Base-by-base conservation (phyloP, 2,113 vertebrate genomes). In the Taurulus bubalis region DNA sequence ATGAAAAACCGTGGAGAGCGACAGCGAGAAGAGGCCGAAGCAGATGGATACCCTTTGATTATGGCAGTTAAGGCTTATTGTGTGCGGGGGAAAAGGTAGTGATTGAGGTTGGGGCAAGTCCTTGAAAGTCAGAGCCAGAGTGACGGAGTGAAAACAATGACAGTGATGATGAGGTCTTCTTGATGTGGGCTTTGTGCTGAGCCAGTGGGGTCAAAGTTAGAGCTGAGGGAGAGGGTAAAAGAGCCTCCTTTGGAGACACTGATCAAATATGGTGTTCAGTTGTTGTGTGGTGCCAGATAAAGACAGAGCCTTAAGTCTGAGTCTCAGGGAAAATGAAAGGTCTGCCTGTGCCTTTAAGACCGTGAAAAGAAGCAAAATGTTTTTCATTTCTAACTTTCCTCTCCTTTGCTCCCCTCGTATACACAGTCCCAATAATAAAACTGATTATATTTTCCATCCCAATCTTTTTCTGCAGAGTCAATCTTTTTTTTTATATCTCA, bases 111-210 rank as follows among this genome's bases (percentile, higher is more conserved):
- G 69, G 53, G 74, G 79, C 36, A 65, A 77, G 85, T 87, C 79
- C 71, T 89, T 90, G 77, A 81, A 82, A 80, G 85, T 84, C 59
- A 55, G 65, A 75, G 78, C 47, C 42, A 47, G 66, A 77, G 65
- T 65, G 74, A 84, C 45, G 34, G 74, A 86, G 80, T 30, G 80
- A 86, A 91, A 91, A 93, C 92, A 90, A 82, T 87, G 80, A 81
- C 56, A 20, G 84, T 74, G 85, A 88, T 92, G 89, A 94, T 90
- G 79, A 90, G 80, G 75, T 71, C 53, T 30, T 65, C 85, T 77
- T 79, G 75, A 89, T 82, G 84, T 87, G 73, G 80, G 51, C 79
- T 73, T 55, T 68, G 28, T 72, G 71, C 84, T 87, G 75, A 89
- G 78, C 76, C 65, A 71, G 82, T 38, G 8, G 77, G 73, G 68